Evolutionary conservation across 2,888 invertebrate species (phyloP).

Genomic region (Stenurella melanura): DNA sequence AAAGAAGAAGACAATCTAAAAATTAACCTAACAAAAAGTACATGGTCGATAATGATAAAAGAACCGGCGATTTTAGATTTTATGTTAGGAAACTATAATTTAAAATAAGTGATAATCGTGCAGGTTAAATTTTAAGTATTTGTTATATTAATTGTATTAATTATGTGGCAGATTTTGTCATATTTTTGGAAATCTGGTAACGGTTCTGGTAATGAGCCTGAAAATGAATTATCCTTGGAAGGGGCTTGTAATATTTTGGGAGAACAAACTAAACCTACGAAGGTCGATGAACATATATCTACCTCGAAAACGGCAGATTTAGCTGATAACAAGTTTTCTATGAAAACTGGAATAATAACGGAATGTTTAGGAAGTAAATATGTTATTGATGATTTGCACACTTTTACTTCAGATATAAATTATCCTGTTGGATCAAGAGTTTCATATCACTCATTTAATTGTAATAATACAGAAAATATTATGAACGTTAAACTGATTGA

Average conservation of each 20-base stretch:
- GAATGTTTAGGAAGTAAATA: constrained; percentile 74
- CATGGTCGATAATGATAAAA: too few species aligned
- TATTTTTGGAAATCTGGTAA: constrained; percentile 50
- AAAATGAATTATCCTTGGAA: constrained; percentile 60
- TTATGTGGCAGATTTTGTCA: constrained; percentile 57
- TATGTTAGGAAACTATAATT: too few species aligned
- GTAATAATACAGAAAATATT: constrained; percentile 68
- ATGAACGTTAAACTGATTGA: constrained; percentile 69
- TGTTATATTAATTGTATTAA: not conserved
- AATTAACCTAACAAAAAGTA: too few species aligned
- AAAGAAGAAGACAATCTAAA: too few species aligned
- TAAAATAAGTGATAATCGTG: too few species aligned
- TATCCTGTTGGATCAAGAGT: constrained; percentile 77
- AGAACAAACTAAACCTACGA: constrained; percentile 33
- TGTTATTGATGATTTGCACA: constrained; percentile 78
- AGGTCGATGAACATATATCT: not conserved
- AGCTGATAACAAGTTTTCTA: constrained; percentile 34
- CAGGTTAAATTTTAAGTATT: not conserved
- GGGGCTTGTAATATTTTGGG: constrained; percentile 60
- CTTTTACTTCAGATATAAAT: constrained; percentile 74
- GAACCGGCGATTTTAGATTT: too few species aligned
- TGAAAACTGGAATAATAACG: constrained; percentile 78
- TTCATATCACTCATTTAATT: constrained; percentile 65
- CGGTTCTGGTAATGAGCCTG: not conserved
- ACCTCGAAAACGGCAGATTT: not conserved